Conservation (phyloP, 2,113 vertebrate species). For the Euleptes europaea region DNA sequence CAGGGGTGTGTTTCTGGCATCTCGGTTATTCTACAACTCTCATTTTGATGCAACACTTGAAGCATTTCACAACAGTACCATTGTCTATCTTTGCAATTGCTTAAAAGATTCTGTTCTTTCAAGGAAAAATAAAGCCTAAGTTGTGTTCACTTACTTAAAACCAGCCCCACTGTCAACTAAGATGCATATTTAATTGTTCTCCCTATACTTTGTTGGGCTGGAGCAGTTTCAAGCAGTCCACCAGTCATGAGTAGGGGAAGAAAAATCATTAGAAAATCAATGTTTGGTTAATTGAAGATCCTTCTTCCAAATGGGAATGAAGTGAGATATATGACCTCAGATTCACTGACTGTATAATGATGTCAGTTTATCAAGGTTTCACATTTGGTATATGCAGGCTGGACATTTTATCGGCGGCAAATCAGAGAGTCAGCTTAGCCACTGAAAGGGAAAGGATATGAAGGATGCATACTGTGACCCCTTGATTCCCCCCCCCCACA, state of each 20-base stretch:
- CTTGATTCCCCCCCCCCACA: not conserved
- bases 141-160: constrained; percentile 54
- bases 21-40: not conserved
- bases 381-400: not conserved
- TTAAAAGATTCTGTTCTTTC: constrained; percentile 26
- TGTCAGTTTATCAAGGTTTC: constrained; percentile 49
- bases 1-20: not conserved
- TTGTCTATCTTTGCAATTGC: constrained; percentile 27
- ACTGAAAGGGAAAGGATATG: not conserved
- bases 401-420: not conserved
- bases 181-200: constrained; percentile 59
- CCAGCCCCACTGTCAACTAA: constrained; percentile 48
- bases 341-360: constrained; percentile 40
- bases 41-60: not conserved
- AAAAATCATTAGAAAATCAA: constrained; percentile 79
- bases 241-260: constrained; percentile 40
- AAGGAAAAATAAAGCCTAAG: not conserved
- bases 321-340: constrained; percentile 68
- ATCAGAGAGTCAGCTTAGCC: not conserved
- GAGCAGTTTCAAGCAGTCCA: constrained; percentile 66
- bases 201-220: constrained; percentile 43
- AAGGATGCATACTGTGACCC: not conserved
- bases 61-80: constrained; percentile 5
- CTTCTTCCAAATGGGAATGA: constrained; percentile 67
- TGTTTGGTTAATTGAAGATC: constrained; percentile 78